Evolutionary conservation across 1,140 invertebrate species (phyloP).

Genomic region (Trigoniulus corallinus): DNA sequence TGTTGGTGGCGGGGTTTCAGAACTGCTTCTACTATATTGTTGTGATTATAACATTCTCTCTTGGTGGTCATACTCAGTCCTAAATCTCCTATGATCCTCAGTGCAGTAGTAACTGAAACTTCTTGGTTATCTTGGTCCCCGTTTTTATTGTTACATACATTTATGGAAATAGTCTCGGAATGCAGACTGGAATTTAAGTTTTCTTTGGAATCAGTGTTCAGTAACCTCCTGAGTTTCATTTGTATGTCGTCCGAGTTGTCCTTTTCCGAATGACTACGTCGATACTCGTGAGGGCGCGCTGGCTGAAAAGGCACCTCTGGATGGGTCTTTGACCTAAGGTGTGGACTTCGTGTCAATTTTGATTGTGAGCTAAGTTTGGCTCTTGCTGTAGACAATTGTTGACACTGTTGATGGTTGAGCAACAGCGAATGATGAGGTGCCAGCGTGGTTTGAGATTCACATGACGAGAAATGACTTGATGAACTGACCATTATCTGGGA

Average conservation of each 20-base stretch:
- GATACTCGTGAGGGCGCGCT: neutral
- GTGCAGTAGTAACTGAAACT: slow-evolving; percentile 2
- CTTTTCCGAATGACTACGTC: slow-evolving; percentile 8
- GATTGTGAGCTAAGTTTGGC: too few species aligned
- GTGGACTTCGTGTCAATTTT: neutral
- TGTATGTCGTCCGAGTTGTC: slow-evolving; percentile 45
- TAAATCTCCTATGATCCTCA: too few species aligned
- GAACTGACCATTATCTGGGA: neutral
- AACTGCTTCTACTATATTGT: neutral
- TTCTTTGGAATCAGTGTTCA: slow-evolving; percentile 47
- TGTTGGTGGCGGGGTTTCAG: slow-evolving; percentile 3
- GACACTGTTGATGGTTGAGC: neutral
- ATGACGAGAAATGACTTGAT: neutral
- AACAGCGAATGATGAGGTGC: neutral
- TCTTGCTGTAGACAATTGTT: too few species aligned
- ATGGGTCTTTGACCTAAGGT: neutral
- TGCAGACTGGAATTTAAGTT: too few species aligned
- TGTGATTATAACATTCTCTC: neutral
- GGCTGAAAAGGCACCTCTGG: neutral
- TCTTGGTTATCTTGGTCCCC: slow-evolving; percentile 11
- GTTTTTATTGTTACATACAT: slow-evolving; percentile 4
- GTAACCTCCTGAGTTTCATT: slow-evolving; percentile 51
- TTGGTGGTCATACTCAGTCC: too few species aligned
- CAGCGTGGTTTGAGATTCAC: neutral
- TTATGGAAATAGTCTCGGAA: too few species aligned